These are phyloP conservation scores for Yasuhikotakia modesta DNA, from an alignment of 2,797 vertebrate species.

Conservation along the genomic window DNA sequence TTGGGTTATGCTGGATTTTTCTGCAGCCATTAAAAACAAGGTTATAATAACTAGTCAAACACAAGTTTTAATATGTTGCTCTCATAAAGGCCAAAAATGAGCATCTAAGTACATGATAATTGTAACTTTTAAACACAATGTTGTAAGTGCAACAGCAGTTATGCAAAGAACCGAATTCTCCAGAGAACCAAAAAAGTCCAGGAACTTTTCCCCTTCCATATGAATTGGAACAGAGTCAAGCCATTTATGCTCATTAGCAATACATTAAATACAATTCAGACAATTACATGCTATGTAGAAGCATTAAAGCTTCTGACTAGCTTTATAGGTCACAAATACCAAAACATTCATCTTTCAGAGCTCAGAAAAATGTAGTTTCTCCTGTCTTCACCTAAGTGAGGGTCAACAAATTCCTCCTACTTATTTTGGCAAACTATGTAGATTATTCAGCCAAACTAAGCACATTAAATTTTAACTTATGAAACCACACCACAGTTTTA, in stretches of 20 bases:
- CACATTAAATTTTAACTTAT: slow-evolving; percentile 62
- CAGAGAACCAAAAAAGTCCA: slow-evolving; percentile 68
- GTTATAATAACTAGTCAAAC: slow-evolving; percentile 55
- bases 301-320: slow-evolving; percentile 36
- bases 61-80: slow-evolving; percentile 66
- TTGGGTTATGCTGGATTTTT: too few species aligned
- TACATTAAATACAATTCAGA: slow-evolving; percentile 71
- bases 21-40: slow-evolving; percentile 47
- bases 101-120: slow-evolving; percentile 72
- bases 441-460: slow-evolving; percentile 75
- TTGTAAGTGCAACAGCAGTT: slow-evolving; percentile 77
- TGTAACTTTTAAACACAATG: slow-evolving; percentile 69
- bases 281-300: slow-evolving; percentile 63
- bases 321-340: slow-evolving; percentile 46
- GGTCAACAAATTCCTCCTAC: slow-evolving; percentile 62
- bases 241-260: slow-evolving; percentile 76
- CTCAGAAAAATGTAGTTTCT: slow-evolving; percentile 55
- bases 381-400: slow-evolving; percentile 56
- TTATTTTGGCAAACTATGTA: slow-evolving; percentile 64
- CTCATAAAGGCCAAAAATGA: slow-evolving; percentile 64
- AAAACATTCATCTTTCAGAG: slow-evolving; percentile 33
- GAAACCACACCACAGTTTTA: slow-evolving; percentile 66
- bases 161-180: slow-evolving; percentile 71
- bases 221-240: slow-evolving; percentile 71
- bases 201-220: slow-evolving; percentile 67